Evolutionary conservation across 2,113 vertebrate genomes (phyloP).

Genomic region (Tetraodon nigroviridis): DNA sequence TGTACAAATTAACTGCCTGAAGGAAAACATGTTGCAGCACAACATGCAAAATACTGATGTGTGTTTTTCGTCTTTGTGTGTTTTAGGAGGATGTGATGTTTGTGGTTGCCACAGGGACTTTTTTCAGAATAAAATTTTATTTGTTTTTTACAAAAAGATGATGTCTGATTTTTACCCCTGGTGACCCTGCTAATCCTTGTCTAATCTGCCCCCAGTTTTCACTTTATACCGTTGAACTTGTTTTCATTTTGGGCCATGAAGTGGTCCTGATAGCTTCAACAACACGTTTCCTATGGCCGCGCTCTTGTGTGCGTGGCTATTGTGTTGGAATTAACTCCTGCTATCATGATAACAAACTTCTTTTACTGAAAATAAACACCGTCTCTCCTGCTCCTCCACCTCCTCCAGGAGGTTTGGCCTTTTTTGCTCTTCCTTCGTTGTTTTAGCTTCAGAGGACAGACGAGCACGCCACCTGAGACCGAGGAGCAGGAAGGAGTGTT

Average conservation of each 20-base stretch:
- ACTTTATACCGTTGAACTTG: neutral
- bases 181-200: neutral
- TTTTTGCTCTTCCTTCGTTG: slow-evolving; percentile 2
- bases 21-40: too few relatives aligned
- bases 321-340: slow-evolving; percentile 48
- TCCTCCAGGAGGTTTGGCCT: neutral
- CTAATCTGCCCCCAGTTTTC: neutral
- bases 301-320: slow-evolving; percentile 18
- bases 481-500: slow-evolving; percentile 7
- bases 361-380: slow-evolving; percentile 50
- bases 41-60: too few relatives aligned
- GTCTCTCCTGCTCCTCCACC: neutral
- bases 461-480: slow-evolving; percentile 34
- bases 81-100: too few relatives aligned
- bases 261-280: slow-evolving; percentile 21
- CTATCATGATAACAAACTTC: slow-evolving; percentile 44
- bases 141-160: too few relatives aligned
- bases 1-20: too few relatives aligned
- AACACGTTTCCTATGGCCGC: slow-evolving; percentile 44
- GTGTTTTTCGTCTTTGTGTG: too few relatives aligned
- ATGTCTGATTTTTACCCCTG: slow-evolving; percentile 3
- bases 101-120: too few relatives aligned
- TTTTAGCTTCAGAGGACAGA: neutral
- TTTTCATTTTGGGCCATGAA: slow-evolving; percentile 39
- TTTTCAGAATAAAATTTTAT: too few relatives aligned